Base-by-base conservation (phyloP, 2,113 vertebrate genomes). In the Callionymus lyra region DNA sequence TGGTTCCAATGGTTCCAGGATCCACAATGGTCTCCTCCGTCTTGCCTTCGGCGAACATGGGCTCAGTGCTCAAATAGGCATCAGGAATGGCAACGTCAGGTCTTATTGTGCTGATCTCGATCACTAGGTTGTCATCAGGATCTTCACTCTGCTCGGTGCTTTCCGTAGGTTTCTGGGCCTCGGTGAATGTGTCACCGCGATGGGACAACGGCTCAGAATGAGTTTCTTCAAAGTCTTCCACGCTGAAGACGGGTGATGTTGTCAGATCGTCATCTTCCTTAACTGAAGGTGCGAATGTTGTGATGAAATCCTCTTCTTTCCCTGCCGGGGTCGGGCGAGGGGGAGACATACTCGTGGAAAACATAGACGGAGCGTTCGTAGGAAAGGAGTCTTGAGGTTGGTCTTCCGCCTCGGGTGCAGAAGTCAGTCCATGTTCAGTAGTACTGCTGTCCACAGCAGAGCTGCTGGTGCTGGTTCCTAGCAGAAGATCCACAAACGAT, bases 281-380 rank as follows among this genome's bases (percentile, higher is more conserved):
- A 40, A 74, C 52, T n/a, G 57, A 68, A 6, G 70, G 72, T 40
- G 51, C 31, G 17, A 56, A 57, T 40, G 72, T 55, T 33, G 48
- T 61, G 33, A 68, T 52, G 21, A 72, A 48, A 19, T 75, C 65
- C 45, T 82, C 77, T 13, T 72, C 54, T 12, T 65, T 53, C 16
- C 43, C 53, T 36, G 47, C 12, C 13, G 46, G 53, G 41, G 57
- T 69, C 18, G 60, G 38, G 1, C 17, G 70, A 34, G 78, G 67
- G 40, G 77, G 78, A 51, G 62, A 59, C 86, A 88, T 88, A 62
- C 80, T 83, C 39, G 84, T 72, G 10, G 86, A 88, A 56, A 88
- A 86, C 86, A 86, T 85, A 14, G 48, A 86, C 19, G 82, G 58
- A 39, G 44, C 36, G 14, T 74, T 47, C 45, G 72, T 49, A 17